Evolutionary conservation across 2,888 invertebrate species (phyloP).

Genomic region (Pocota personata): DNA sequence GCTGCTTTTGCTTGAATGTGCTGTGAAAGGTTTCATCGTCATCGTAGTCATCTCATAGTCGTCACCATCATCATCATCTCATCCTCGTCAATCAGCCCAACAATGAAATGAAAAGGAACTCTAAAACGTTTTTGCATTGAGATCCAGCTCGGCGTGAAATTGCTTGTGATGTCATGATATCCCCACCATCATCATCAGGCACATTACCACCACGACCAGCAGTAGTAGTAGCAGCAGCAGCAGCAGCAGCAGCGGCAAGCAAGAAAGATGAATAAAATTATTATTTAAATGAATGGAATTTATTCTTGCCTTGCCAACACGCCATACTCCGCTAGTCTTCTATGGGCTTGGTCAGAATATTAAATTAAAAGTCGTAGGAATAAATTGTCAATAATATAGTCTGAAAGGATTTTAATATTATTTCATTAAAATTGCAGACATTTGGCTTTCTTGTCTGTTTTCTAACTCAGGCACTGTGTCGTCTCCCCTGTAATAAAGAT

Average conservation of each 20-base stretch:
- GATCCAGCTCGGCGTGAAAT: slow-evolving; percentile 69
- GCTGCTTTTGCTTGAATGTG: slow-evolving; percentile 47
- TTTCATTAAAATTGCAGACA: slow-evolving; percentile 62
- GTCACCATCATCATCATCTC: slow-evolving; percentile 45
- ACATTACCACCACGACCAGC: neutral
- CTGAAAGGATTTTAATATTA: slow-evolving; percentile 61
- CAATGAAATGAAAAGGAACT: slow-evolving; percentile 65
- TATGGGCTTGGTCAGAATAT: slow-evolving; percentile 56
- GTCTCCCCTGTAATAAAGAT: slow-evolving; percentile 26
- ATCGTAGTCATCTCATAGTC: slow-evolving; percentile 29
- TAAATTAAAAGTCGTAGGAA: slow-evolving; percentile 57
- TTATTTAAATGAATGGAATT: slow-evolving; percentile 69
- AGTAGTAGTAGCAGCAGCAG: neutral
- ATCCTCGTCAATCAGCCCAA: slow-evolving; percentile 48
- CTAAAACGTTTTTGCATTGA: slow-evolving; percentile 68
- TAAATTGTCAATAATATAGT: slow-evolving; percentile 61
- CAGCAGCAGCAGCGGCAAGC: slow-evolving; percentile 23
- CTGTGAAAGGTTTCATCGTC: slow-evolving; percentile 53
- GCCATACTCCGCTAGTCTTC: slow-evolving; percentile 17
- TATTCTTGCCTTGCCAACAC: slow-evolving; percentile 54
- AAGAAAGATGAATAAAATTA: slow-evolving; percentile 69
- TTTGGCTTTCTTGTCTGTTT: slow-evolving; percentile 41
- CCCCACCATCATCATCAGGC: neutral
- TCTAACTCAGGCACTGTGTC: slow-evolving; percentile 19
- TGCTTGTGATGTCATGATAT: slow-evolving; percentile 68